Percentiles rank a stretch among this genome's conserved stretches.
Evolutionary conservation across 2,888 invertebrate species (phyloP).

Genomic region (Endotricha flammealis): DNA sequence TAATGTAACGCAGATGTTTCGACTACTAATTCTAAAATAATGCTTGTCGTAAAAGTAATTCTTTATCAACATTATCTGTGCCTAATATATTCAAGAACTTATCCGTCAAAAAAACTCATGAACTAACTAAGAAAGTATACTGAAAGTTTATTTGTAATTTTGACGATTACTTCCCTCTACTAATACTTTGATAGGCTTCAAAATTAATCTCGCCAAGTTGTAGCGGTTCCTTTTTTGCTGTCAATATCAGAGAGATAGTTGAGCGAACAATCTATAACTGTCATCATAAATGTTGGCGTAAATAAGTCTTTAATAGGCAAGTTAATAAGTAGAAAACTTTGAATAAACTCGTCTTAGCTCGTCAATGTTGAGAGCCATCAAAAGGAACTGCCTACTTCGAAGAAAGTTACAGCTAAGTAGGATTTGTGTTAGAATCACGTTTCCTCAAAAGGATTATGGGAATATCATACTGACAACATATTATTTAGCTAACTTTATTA

Average conservation of each 20-base stretch:
- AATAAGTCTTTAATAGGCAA: conserved; percentile 67
- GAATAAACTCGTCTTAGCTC: conserved; percentile 65
- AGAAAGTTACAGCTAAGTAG: conserved; percentile 71
- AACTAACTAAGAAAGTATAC: too few species aligned
- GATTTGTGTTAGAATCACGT: conserved; percentile 68
- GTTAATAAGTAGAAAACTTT: conserved; percentile 73
- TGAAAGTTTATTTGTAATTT: too few species aligned
- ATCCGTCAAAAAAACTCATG: too few species aligned
- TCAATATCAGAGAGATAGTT: conserved; percentile 23
- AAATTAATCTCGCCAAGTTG: conserved; percentile 6
- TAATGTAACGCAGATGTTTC: too few species aligned
- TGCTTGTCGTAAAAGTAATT: too few species aligned
- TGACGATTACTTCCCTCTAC: not conserved
- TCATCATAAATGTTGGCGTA: conserved; percentile 42
- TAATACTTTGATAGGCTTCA: not conserved
- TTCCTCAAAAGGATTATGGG: conserved; percentile 60
- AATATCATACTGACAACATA: conserved; percentile 59
- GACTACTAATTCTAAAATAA: too few species aligned
- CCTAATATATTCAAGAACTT: too few species aligned
- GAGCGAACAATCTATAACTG: conserved; percentile 28
- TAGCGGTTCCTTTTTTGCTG: conserved; percentile 13
- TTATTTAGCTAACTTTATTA: conserved; percentile 39
- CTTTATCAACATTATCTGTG: too few species aligned
- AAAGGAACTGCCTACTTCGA: conserved; percentile 68
- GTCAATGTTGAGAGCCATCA: conserved; percentile 69